phyloP scores from a whole-genome alignment of 1,140 invertebrate genomes.

The Gryllus bimaculatus region DNA sequence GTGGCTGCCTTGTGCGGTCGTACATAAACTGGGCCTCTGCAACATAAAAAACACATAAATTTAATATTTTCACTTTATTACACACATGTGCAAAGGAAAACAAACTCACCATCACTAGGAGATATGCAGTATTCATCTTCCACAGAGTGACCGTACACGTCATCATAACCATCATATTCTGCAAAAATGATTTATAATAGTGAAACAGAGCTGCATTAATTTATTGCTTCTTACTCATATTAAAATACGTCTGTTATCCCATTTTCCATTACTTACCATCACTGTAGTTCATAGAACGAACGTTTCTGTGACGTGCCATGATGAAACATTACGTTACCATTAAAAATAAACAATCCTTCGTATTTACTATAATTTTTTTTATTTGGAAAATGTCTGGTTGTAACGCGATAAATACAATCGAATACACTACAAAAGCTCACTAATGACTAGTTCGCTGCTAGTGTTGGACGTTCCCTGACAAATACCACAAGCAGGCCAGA shows the following conservation, averaged over 20 bases:
- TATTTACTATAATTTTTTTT: too few relatives aligned
- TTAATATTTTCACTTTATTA: neutral
- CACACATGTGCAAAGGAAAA: neutral
- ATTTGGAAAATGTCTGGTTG: too few relatives aligned
- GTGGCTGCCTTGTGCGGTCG: conserved; percentile 58
- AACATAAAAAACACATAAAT: neutral
- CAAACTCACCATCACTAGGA: conserved; percentile 58
- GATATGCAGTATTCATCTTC: conserved; percentile 85
- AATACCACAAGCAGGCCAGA: too few relatives aligned
- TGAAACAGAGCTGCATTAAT: neutral
- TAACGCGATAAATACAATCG: too few relatives aligned
- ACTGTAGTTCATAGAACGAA: conserved; percentile 62
- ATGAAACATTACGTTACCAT: conserved; percentile 23
- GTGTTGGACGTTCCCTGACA: too few relatives aligned
- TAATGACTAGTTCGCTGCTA: too few relatives aligned
- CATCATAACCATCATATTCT: conserved; percentile 86
- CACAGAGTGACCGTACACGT: conserved; percentile 85
- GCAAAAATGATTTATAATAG: conserved; percentile 25
- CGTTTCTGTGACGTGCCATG: conserved; percentile 70
- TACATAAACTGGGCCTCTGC: conserved; percentile 70
- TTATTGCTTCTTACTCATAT: neutral
- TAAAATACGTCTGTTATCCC: neutral
- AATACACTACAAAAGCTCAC: too few relatives aligned
- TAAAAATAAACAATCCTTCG: neutral
- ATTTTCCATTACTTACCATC: conserved; percentile 41